These are phyloP conservation scores for Odiellus spinosus DNA, from an alignment of 2,888 invertebrate species.

Conservation along the genomic window DNA sequence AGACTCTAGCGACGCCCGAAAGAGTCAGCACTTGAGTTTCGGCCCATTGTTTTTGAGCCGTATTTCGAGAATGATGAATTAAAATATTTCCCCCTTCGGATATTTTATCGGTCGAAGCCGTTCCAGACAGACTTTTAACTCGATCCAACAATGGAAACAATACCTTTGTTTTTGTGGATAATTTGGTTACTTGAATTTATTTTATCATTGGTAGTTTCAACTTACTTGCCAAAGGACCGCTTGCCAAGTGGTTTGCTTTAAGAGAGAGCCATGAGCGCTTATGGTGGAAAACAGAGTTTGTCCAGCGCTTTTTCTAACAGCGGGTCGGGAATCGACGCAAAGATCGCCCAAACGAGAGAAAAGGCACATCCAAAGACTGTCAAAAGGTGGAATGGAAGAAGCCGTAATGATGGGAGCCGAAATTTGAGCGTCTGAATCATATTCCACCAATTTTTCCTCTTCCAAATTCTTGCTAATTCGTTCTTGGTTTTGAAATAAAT, in stretches of 20 bases:
- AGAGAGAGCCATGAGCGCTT: conserved; percentile 77
- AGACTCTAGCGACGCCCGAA: conserved; percentile 81
- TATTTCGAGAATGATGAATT: conserved; percentile 95
- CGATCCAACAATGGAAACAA: conserved; percentile 85
- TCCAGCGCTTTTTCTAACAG: conserved; percentile 89
- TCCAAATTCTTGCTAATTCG: conserved; percentile 28
- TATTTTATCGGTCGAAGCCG: conserved; percentile 47
- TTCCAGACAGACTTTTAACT: conserved; percentile 47
- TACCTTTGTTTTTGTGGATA: conserved; percentile 45
- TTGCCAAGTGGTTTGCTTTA: conserved; percentile 80
- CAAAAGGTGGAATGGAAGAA: conserved; percentile 45
- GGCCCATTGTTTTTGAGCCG: conserved; percentile 98
- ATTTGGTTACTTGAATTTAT: too few species aligned
- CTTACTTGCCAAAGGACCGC: conserved; percentile 71
- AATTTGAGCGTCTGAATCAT: conserved; percentile 37
- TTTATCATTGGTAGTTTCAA: neutral
- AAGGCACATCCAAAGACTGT: conserved; percentile 90
- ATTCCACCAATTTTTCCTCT: conserved; percentile 33
- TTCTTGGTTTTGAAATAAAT: conserved; percentile 85
- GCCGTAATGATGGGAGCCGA: conserved; percentile 44
- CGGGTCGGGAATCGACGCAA: conserved; percentile 87
- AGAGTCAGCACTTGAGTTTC: conserved; percentile 86
- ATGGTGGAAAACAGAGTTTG: conserved; percentile 96
- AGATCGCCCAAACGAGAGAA: conserved; percentile 71
- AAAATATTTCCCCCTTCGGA: conserved; percentile 76